Base-by-base conservation (phyloP, 1,140 invertebrate species). In the Bicyclus anynana region DNA sequence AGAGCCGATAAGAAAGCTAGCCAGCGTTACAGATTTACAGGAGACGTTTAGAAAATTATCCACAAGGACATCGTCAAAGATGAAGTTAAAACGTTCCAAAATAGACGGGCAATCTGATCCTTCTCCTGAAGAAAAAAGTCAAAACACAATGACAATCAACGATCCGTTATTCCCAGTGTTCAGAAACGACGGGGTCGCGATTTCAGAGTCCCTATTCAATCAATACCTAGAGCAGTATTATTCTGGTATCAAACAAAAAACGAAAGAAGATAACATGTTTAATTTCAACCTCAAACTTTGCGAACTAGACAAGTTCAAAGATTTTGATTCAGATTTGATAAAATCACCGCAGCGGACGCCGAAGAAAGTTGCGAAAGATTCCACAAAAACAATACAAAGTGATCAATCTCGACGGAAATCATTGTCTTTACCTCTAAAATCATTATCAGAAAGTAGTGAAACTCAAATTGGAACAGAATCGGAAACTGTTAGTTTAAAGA, bases 151-250 rank as follows among this genome's bases (percentile, higher is more conserved):
- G 53, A 94, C 94, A 0, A 95, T 96, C 49, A 91, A 92, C 21
- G 95, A 96, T 89, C 94, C 95, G 14, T 90, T 87, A 46, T 94
- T 93, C 89, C 95, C 94, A 17, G 91, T 95, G 9, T 95, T 95
- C 68, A 91, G 93, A 65, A 89, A 89, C 33, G 92, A 96, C 53
- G 94, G 94, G 2, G 87, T 93, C 21, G 91, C 93, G 5, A 93
- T 94, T 35, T 95, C 94, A 0, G 91, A 92, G 52, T 91, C 90
- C 5, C 82, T 95, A 0, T 94, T 94, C 69, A 91, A 95, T 52
- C 90, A 94, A 53, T 93, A 93, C 61, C 81, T 95, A 27, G 90
- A 90, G 27, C 89, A 90, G 60, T 91, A 92, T 67, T 91, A 91
- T 59, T 84, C 89, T 1, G 89, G 89, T 50, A 84, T 89, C 37